Percentiles rank a stretch among this genome's conserved stretches.
phyloP scores from a whole-genome alignment of 2,797 vertebrate genomes.

The Anniella stebbinsi region DNA sequence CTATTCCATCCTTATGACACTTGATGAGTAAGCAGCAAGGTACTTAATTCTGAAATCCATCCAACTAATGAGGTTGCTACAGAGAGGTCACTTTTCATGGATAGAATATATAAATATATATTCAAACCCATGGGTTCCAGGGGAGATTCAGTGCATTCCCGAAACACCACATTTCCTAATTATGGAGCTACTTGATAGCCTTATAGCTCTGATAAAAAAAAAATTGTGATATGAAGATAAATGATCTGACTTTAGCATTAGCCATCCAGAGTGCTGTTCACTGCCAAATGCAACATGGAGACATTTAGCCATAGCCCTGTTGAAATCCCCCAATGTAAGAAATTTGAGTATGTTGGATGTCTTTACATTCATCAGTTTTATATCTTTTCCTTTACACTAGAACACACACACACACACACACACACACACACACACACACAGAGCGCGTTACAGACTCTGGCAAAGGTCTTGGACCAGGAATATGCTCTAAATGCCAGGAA shows the following conservation, averaged over 20 bases:
- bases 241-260: slow-evolving; percentile 68
- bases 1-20: slow-evolving; percentile 41
- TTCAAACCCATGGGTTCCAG: background rate
- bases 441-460: slow-evolving; percentile 68
- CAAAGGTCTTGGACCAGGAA: slow-evolving; percentile 67
- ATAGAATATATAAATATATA: background rate
- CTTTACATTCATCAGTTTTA: slow-evolving; percentile 72
- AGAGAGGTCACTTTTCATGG: slow-evolving; percentile 29
- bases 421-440: too few species aligned
- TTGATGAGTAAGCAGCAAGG: slow-evolving; percentile 45
- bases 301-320: slow-evolving; percentile 53
- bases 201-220: slow-evolving; percentile 30
- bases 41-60: slow-evolving; percentile 53
- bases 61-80: slow-evolving; percentile 25
- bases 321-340: slow-evolving; percentile 67
- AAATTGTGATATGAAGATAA: slow-evolving; percentile 56
- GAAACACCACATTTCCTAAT: slow-evolving; percentile 7
- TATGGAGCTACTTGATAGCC: slow-evolving; percentile 47
- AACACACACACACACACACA: too few species aligned
- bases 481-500: slow-evolving; percentile 65
- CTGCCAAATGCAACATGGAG: slow-evolving; percentile 71
- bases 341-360: slow-evolving; percentile 64
- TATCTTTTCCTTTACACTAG: slow-evolving; percentile 71
- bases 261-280: slow-evolving; percentile 61
- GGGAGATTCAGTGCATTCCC: slow-evolving; percentile 19